Percentiles rank a stretch among this genome's conserved stretches.
phyloP scores from a whole-genome alignment of 2,113 vertebrate species.

The Corythaeola cristata region DNA sequence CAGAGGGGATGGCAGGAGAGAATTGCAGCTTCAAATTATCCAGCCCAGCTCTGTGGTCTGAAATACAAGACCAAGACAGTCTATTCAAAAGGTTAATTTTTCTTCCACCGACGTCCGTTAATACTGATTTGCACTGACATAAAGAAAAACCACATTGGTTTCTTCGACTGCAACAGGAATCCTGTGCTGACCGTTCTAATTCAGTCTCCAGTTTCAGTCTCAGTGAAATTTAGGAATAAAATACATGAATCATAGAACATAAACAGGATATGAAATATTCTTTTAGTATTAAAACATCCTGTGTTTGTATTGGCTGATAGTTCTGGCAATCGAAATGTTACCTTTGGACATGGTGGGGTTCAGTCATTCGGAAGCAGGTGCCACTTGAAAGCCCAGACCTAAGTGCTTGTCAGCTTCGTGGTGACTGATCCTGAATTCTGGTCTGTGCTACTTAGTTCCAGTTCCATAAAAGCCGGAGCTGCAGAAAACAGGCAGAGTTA shows the following conservation, averaged over 20 bases:
- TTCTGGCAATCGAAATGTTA: background rate
- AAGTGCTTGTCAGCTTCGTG: background rate
- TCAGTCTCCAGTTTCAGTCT: background rate
- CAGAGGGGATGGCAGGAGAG: background rate
- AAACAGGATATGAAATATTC: background rate
- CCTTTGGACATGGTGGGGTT: background rate
- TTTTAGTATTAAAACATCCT: background rate
- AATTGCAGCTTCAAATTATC: background rate
- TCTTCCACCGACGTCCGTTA: background rate
- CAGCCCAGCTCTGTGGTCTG: background rate
- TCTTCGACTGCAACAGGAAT: background rate
- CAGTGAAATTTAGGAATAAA: background rate
- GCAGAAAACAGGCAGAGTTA: background rate
- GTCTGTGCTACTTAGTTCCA: background rate
- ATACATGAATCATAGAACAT: background rate
- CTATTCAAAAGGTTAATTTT: background rate
- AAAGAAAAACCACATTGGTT: background rate
- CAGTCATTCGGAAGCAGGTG: background rate
- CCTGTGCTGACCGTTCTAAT: background rate
- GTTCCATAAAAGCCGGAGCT: background rate
- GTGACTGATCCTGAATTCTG: background rate
- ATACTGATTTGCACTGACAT: background rate
- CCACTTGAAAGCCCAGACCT: background rate
- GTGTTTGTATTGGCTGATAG: background rate
- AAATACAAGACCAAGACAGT: background rate